Base-by-base conservation (phyloP, 2,113 vertebrate genomes). In the Calyptommatus sinebrachiatus region DNA sequence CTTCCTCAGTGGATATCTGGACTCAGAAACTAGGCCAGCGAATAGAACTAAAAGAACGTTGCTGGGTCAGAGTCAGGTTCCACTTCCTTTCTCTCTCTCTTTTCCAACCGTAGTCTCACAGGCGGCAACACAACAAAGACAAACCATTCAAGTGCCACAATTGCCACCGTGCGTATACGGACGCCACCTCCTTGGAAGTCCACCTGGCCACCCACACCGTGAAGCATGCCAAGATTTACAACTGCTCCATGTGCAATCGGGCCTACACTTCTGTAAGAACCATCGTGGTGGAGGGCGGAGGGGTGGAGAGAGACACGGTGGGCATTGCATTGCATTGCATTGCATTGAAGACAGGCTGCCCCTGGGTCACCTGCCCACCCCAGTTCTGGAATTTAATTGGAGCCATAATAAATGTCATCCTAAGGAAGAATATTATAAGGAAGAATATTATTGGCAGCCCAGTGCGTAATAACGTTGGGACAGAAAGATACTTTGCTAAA, bases 111-210 rank as follows among this genome's bases (percentile, higher is more conserved):
- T 91, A 99, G 98, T 99, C 98, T 82, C 98, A 99, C 88, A 97
- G 98, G 84, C 95, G 98, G 92, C 98, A 99, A 88, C 98, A 99
- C 96, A 99, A 99, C 94, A 99, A 99, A 95, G 98, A 99, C 93
- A 99, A 99, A 94, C 98, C 98, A 71, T 99, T 96, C 94, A 99
- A 99, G 96, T 99, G 98, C 95, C 94, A 97, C 92, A 97, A 99
- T 90, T 99, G 98, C 94, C 98, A 99, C 92, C 97, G 98, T 84
- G 98, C 97, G 7, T 99, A 99, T 89, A 96, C 97, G 62, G 98
- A 99, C 45, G 93, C 96, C 1, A 95, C 97, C 66, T 97, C 97
- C 0, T 91, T 99, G 80, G 98, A 99, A 93, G 97, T 97, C 14
- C 98, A 99, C 93, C 94, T 99, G 87, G 96, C 97, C 29, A 99